Evolutionary conservation across 2,113 vertebrate genomes (phyloP), one percentile per base, ranked within the genome.

Genomic region (Struthidea cinerea): DNA sequence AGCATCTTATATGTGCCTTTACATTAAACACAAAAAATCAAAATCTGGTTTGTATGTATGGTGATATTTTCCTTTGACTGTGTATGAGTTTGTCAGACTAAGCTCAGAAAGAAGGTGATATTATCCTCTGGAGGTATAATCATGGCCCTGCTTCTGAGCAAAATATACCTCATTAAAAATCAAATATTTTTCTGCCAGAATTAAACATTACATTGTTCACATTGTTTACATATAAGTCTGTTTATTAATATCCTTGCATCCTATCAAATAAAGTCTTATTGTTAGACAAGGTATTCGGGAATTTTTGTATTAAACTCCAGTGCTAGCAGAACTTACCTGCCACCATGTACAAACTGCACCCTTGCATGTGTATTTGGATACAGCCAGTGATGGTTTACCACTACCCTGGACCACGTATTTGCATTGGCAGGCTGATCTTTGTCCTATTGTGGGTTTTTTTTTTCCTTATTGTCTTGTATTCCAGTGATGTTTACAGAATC

Each of bases 151-250:
- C 35, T 55, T 78, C 81, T 91, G 87, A 94, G 71, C 87, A 84
- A 91, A 87, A 94, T 92, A 96, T 83, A 96, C 93, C 79, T 97
- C 88, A 95, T 76, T 75, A 88, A 67, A 93, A 93, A 77, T 68
- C 33, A 84, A 49, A 15, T 65, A 13, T 95, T 93, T 94, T 92
- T 76, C 32, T 93, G 22, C 26, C 65, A 81, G 73, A 94, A 78
- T 86, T 12, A 77, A 46, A 47, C 18, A 60, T 75, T 90, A 57
- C 30, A 28, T 92, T 68, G 67, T 86, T 92, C 19, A 28, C 14
- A 20, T 81, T 92, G 60, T 91, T 60, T 91, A 94, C 76, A 35
- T 86, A 24, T 64, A 50, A 85, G 30, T 59, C 63, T 89, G 50
- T 87, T 94, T 92, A 61, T 50, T 77, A 50, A 28, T 63, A 89